These are phyloP conservation scores for Lophotis ruficrista DNA, from an alignment of 2,113 vertebrate species.

Conservation along the genomic window DNA sequence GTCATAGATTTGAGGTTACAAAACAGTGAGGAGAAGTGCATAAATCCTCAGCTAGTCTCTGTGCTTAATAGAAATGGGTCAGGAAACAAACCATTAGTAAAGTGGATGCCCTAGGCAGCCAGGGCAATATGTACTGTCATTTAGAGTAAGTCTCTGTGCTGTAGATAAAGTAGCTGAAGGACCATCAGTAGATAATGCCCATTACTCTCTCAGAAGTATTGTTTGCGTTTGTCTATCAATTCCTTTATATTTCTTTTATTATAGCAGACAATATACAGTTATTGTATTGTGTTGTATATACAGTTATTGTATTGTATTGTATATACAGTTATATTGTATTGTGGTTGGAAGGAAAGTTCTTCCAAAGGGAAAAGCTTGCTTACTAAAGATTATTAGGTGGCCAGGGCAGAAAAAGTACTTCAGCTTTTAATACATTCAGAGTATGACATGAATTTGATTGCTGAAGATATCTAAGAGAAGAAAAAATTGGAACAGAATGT, in stretches of 20 bases:
- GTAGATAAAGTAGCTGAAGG: not conserved
- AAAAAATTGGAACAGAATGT: not conserved
- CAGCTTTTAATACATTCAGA: not conserved
- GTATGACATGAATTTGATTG: not conserved
- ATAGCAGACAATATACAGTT: not conserved
- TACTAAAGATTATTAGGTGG: not conserved
- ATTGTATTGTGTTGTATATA: not conserved
- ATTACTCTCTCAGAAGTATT: not conserved
- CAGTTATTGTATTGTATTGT: too few species aligned
- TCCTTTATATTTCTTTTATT: not conserved
- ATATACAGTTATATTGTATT: not conserved
- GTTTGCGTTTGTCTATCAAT: not conserved
- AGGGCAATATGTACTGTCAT: not conserved
- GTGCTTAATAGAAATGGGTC: not conserved
- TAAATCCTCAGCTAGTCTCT: not conserved
- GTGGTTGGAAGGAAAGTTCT: not conserved
- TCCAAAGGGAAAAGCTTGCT: not conserved
- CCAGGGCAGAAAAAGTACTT: not conserved
- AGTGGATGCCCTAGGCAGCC: not conserved
- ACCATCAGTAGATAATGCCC: not conserved
- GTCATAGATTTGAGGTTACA: not conserved
- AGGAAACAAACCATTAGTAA: not conserved
- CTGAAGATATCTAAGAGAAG: not conserved
- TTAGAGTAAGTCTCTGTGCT: not conserved
- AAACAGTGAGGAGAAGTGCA: not conserved